Conservation (phyloP, 2,797 vertebrate species). For the Etheostoma nigrum region DNA sequence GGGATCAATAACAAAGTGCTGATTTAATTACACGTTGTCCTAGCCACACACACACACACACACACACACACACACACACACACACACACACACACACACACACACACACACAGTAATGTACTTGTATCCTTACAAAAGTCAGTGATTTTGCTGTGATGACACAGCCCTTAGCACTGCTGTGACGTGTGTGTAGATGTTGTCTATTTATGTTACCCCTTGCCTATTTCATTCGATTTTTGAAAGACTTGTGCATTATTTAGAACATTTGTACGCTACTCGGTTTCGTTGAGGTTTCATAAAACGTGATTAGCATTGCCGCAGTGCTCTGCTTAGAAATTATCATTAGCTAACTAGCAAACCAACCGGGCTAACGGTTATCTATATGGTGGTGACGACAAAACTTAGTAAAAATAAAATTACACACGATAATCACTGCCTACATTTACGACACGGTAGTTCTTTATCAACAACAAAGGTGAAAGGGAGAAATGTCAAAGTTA, state of each 20-base stretch:
- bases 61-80: neutral
- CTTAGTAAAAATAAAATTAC: neutral
- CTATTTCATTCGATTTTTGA: neutral
- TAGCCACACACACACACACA: neutral
- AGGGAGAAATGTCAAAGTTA: neutral
- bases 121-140: neutral
- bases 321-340: constrained; percentile 29
- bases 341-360: constrained; percentile 57
- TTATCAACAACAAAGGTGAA: accelerated
- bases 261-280: neutral
- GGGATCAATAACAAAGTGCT: constrained; percentile 19
- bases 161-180: neutral
- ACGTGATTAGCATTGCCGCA: neutral
- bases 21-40: neutral
- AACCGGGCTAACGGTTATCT: constrained; percentile 31
- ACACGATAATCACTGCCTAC: accelerated
- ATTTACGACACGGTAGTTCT: accelerated
- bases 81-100: neutral
- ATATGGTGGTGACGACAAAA: neutral
- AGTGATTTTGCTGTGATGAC: no score
- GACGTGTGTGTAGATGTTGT: no score
- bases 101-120: neutral
- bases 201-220: accelerated
- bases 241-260: accelerated
- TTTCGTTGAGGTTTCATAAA: neutral